Evolutionary conservation across 2,113 vertebrate species (phyloP).

Genomic region (Tringa solitaria): DNA sequence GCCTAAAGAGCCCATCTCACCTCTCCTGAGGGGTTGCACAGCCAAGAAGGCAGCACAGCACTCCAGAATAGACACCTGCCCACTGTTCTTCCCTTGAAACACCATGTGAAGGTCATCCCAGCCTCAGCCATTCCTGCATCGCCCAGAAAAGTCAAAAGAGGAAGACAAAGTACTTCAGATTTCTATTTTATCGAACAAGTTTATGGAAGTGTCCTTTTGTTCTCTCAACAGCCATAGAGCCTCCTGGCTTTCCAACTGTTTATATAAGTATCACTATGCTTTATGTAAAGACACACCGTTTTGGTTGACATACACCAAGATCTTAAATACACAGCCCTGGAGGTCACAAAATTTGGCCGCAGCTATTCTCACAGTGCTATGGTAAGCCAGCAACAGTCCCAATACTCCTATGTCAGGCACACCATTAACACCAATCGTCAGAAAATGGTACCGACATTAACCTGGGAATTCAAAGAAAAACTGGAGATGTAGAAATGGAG

Average conservation of each 20-base stretch:
- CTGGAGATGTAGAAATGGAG: neutral
- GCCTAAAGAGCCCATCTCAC: neutral
- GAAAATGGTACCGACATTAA: neutral
- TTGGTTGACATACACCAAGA: neutral
- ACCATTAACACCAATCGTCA: neutral
- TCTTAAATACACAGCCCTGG: neutral
- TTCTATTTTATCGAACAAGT: neutral
- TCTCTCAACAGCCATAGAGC: neutral
- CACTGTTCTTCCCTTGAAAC: neutral
- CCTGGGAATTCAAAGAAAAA: neutral
- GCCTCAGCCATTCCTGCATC: neutral
- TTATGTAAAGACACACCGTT: neutral
- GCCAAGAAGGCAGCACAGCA: accelerated
- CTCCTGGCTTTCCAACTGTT: neutral
- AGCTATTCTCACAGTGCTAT: neutral
- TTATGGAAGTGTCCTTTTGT: neutral
- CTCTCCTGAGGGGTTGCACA: neutral
- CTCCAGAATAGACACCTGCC: neutral
- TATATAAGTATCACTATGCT: neutral
- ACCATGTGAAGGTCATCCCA: neutral
- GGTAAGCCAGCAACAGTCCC: neutral
- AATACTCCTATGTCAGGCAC: neutral
- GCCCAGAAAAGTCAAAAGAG: neutral
- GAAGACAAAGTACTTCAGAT: neutral
- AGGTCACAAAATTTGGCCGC: neutral